A percentile compares a stretch with the other conserved stretches of the same genome.
phyloP scores from a whole-genome alignment of 2,888 invertebrate genomes.

The Tiliacea aurago region DNA sequence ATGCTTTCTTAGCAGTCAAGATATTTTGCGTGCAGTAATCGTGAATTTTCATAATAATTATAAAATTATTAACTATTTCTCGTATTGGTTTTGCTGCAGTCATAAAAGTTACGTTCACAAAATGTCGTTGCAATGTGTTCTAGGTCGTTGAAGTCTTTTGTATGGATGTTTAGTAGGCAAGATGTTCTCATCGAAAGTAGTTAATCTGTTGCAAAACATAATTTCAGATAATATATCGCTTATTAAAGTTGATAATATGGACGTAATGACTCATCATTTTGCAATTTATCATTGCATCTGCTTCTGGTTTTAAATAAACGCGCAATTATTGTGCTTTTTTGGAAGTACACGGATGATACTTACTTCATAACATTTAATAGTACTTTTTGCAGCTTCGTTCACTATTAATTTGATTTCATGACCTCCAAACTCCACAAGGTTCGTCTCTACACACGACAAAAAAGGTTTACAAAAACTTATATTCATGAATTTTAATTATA shows the following conservation, averaged over 20 bases:
- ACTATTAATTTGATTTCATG: conserved; percentile 72
- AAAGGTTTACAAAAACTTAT: conserved; percentile 56
- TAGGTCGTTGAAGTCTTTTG: conserved; percentile 67
- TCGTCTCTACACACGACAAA: conserved; percentile 60
- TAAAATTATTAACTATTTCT: not conserved
- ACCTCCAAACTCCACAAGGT: conserved; percentile 73
- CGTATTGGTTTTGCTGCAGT: not conserved
- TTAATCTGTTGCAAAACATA: not conserved
- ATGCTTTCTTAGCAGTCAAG: not conserved
- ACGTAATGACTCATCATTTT: conserved; percentile 21
- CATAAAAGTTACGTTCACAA: not conserved
- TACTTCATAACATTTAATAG: conserved; percentile 34
- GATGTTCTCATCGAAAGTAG: not conserved
- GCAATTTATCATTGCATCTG: conserved; percentile 22
- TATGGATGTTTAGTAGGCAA: conserved; percentile 32
- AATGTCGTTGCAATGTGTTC: not conserved
- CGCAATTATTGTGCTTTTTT: conserved; percentile 35
- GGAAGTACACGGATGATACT: conserved; percentile 47
- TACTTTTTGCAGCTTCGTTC: conserved; percentile 56
- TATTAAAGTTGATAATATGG: conserved; percentile 8
- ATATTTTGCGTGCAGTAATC: conserved; percentile 15
- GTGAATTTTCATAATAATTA: not conserved
- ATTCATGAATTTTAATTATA: conserved; percentile 54
- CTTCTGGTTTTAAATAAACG: conserved; percentile 36
- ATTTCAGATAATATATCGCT: not conserved